Evolutionary conservation across 2,797 vertebrate species (phyloP).

Genomic region (Micropoecilia bifurca): DNA sequence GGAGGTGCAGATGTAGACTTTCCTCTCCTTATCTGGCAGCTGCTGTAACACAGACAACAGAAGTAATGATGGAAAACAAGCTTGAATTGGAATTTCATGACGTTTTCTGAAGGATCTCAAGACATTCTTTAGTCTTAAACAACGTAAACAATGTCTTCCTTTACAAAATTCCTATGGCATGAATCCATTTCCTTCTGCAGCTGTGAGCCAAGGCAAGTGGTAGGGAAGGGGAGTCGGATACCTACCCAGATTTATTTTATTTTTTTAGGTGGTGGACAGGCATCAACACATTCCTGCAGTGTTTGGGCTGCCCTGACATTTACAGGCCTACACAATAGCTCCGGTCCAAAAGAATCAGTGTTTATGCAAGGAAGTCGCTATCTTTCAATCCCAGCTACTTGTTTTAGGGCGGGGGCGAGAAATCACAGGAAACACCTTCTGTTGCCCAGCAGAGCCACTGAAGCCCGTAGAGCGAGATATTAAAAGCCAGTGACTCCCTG

Average conservation of each 20-base stretch:
- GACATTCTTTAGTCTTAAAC: conserved; percentile 19
- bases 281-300: conserved; percentile 17
- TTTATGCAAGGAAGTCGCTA: conserved; percentile 79
- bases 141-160: conserved; percentile 59
- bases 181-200: conserved; percentile 54
- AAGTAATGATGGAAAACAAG: conserved; percentile 1
- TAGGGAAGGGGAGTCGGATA: conserved; percentile 43
- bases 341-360: conserved; percentile 73
- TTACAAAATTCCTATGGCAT: conserved; percentile 59
- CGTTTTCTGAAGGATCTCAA: conserved; percentile 16
- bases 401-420: conserved; percentile 61
- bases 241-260: conserved; percentile 10
- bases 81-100: neutral
- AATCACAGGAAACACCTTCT: conserved; percentile 87
- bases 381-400: conserved; percentile 75
- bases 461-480: conserved; percentile 67
- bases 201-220: conserved; percentile 26
- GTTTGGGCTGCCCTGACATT: conserved; percentile 69
- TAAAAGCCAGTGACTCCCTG: conserved; percentile 75
- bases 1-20: conserved; percentile 4
- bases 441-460: conserved; percentile 47
- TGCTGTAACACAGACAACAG: conserved; percentile 63
- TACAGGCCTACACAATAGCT: conserved; percentile 69
- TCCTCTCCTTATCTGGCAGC: conserved; percentile 66
- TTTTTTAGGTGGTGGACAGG: conserved; percentile 13